Percentiles rank a stretch among this genome's conserved stretches.
Evolutionary conservation across 2,888 invertebrate genomes (phyloP).

Genomic region (Danaus chrysippus): DNA sequence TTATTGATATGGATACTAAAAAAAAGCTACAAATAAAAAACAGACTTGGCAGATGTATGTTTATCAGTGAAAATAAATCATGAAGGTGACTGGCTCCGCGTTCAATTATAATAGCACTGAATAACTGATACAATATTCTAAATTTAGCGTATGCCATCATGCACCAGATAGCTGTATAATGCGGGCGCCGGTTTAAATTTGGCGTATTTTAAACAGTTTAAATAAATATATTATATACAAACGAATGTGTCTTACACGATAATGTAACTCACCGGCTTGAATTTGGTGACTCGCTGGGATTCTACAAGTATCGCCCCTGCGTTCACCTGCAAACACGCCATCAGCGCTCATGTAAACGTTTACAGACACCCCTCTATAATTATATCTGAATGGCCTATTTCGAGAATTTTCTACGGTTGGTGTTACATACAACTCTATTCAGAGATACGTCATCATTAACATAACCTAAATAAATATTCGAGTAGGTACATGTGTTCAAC

Average conservation of each 20-base stretch:
- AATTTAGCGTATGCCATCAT: slow-evolving; percentile 63
- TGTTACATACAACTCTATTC: background rate
- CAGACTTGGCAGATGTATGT: background rate
- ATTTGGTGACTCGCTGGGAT: slow-evolving; percentile 70
- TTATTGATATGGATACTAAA: background rate
- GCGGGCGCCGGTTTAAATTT: slow-evolving; percentile 37
- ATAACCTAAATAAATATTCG: background rate
- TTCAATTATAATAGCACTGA: slow-evolving; percentile 43
- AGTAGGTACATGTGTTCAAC: too few relatives aligned
- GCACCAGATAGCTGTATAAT: slow-evolving; percentile 50
- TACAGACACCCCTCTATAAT: slow-evolving; percentile 40
- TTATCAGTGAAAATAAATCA: slow-evolving; percentile 38
- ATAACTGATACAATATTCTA: slow-evolving; percentile 49
- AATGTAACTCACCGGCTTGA: slow-evolving; percentile 65
- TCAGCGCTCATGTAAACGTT: slow-evolving; percentile 64
- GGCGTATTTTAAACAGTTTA: slow-evolving; percentile 19
- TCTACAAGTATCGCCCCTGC: slow-evolving; percentile 74
- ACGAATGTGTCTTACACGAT: slow-evolving; percentile 18
- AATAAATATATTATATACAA: slow-evolving; percentile 18
- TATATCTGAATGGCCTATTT: slow-evolving; percentile 4
- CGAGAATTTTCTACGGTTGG: slow-evolving; percentile 3
- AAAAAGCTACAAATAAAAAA: background rate
- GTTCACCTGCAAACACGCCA: slow-evolving; percentile 75
- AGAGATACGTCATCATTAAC: background rate
- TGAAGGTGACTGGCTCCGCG: slow-evolving; percentile 60